Evolutionary conservation across 1,140 invertebrate genomes (phyloP).

Genomic region (Pseudomyrmex cubaensis): DNA sequence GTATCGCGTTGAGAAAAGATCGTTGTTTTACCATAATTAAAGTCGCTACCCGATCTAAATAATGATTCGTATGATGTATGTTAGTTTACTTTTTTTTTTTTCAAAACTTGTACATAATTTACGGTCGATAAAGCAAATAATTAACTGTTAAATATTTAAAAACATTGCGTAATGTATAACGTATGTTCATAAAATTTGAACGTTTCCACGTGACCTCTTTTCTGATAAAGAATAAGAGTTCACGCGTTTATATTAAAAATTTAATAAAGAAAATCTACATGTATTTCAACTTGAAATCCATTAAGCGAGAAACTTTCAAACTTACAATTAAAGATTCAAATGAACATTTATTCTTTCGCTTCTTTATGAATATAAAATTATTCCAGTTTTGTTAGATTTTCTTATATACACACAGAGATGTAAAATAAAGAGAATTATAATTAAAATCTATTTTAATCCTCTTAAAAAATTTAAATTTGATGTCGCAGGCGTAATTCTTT

Average conservation of each 20-base stretch:
- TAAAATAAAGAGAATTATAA: not conserved
- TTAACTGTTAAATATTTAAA: not conserved
- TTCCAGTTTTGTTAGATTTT: not conserved
- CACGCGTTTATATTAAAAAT: not conserved
- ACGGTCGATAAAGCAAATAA: not conserved
- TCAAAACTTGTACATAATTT: not conserved
- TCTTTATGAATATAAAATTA: not conserved
- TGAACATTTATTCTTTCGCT: not conserved
- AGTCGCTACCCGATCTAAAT: conserved; percentile 10
- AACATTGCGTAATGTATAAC: not conserved
- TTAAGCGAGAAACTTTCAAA: not conserved
- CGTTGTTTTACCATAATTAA: not conserved
- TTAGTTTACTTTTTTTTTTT: not conserved
- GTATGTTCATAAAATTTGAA: not conserved
- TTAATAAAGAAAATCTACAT: not conserved
- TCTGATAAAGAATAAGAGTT: too few relatives aligned
- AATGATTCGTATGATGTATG: not conserved
- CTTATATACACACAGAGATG: not conserved
- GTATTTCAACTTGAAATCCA: not conserved
- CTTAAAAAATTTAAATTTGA: not conserved
- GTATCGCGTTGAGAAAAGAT: conserved; percentile 18
- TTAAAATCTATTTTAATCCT: too few relatives aligned
- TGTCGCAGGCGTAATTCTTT: not conserved
- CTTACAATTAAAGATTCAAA: not conserved
- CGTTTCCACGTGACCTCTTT: too few relatives aligned